These are phyloP conservation scores for Scaptomyza cyrtandrae DNA, from an alignment of 2,888 invertebrate genomes.

Conservation along the genomic window DNA sequence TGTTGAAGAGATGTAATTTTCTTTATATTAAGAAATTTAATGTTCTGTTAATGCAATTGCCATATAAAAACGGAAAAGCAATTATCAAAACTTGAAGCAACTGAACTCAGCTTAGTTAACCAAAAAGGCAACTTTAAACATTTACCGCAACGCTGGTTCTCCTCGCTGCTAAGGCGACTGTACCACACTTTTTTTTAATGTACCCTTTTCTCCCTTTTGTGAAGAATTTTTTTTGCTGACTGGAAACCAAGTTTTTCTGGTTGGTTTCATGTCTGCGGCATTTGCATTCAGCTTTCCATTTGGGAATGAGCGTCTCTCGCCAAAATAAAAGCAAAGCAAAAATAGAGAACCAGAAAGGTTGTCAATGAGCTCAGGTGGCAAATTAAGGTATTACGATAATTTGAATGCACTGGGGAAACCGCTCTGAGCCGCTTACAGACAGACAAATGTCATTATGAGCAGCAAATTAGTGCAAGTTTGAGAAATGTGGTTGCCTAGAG, in stretches of 20 bases:
- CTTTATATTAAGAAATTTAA: too few species aligned
- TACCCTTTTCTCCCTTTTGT: slow-evolving; percentile 5
- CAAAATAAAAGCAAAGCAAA: slow-evolving; percentile 15
- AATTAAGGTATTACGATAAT: slow-evolving; percentile 74
- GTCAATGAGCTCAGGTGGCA: slow-evolving; percentile 74
- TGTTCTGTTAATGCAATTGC: too few species aligned
- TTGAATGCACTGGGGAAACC: slow-evolving; percentile 48
- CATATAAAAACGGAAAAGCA: neutral
- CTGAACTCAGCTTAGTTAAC: slow-evolving; percentile 7
- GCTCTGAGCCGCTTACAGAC: slow-evolving; percentile 48
- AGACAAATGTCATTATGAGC: slow-evolving; percentile 75
- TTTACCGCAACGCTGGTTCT: slow-evolving; percentile 19
- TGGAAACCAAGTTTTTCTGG: slow-evolving; percentile 68
- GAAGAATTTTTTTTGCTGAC: slow-evolving; percentile 43
- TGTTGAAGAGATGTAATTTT: neutral
- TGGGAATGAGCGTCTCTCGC: slow-evolving; percentile 37
- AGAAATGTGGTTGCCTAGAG: slow-evolving; percentile 10
- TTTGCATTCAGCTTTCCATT: slow-evolving; percentile 60
- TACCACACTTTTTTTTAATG: slow-evolving; percentile 29
- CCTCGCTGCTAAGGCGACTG: slow-evolving; percentile 38
- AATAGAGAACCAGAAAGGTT: slow-evolving; percentile 27
- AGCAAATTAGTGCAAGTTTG: slow-evolving; percentile 55
- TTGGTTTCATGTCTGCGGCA: slow-evolving; percentile 76
- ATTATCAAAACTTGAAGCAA: neutral
- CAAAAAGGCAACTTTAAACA: slow-evolving; percentile 22